Evolutionary conservation across 2,113 vertebrate species (phyloP), one percentile per base, ranked within the genome.

Genomic region (Poecile atricapillus): DNA sequence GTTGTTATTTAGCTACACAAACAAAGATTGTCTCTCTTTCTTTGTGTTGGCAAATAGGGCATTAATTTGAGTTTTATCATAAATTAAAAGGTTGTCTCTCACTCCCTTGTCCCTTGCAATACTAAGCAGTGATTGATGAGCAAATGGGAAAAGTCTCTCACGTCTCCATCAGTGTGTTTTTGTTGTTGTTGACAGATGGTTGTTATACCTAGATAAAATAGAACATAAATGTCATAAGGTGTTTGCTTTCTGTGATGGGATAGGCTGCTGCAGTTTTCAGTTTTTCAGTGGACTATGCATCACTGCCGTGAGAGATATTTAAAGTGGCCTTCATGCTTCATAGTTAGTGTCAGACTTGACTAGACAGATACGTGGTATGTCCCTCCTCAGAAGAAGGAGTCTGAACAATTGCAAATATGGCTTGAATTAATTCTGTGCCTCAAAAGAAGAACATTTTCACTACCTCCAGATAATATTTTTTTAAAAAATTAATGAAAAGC

Each of bases 21-120:
- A 67, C 8, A 25, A 10, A 76, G 60, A 87, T 92, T 63, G 33
- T 69, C 68, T 85, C 37, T 80, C n/a, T 58, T 73, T 74, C 82
- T 84, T 94, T 85, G 37, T 85, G 49, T 80, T 94, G 64, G 78
- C 85, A 94, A 83, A 91, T 71, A 93, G 90, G 69, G 28, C 22
- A 46, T 60, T 85, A 52, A 86, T 87, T 88, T 86, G 39, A 1
- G 1, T 77, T 68, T 56, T 88, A 67, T 74, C 75, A 43, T 83
- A 83, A 85, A 79, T 89, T 52, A 76, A 73, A 96, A 96, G 70
- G 11, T 39, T 35, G 77, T 83, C 41, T 50, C 82, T 62, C 67
- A 75, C 59, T 90, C 50, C n/a, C 52, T 90, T 7, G 7, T 59
- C 83, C 85, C 70, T 88, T 85, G 78, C 52, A 52, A 24, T 87